Evolutionary conservation across 2,797 vertebrate genomes (phyloP).

Genomic region (Crenuchus spilurus): DNA sequence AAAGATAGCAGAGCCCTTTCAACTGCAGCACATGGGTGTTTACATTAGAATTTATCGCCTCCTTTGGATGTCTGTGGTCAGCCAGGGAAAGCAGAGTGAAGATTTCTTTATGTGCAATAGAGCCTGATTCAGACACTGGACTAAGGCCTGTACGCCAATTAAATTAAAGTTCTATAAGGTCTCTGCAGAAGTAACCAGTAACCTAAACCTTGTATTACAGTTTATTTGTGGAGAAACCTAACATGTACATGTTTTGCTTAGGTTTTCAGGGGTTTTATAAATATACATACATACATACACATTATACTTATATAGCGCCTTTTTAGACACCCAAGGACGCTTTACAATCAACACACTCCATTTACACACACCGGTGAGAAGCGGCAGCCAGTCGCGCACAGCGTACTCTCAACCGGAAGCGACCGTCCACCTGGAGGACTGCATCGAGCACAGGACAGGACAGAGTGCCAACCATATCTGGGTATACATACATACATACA

Average conservation of each 20-base stretch:
- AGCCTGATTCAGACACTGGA: slow-evolving; percentile 44
- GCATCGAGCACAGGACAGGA: too few species aligned
- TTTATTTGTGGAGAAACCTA: slow-evolving; percentile 63
- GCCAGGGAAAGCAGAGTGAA: slow-evolving; percentile 47
- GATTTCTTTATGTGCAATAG: slow-evolving; percentile 1
- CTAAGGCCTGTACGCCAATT: slow-evolving; percentile 11
- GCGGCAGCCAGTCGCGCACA: too few species aligned
- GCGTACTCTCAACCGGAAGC: too few species aligned
- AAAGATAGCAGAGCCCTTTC: slow-evolving; percentile 22
- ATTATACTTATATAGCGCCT: too few species aligned
- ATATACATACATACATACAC: too few species aligned
- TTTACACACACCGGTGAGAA: too few species aligned
- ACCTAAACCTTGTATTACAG: too few species aligned
- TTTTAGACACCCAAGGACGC: too few species aligned
- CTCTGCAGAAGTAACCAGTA: slow-evolving; percentile 38
- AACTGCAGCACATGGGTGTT: slow-evolving; percentile 21
- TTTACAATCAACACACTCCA: too few species aligned
- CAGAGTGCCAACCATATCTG: too few species aligned
- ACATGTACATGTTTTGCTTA: slow-evolving; percentile 64
- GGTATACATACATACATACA: too few species aligned
- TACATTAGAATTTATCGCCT: slow-evolving; percentile 39
- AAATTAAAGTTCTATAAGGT: slow-evolving; percentile 28
- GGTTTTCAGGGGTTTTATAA: slow-evolving; percentile 58
- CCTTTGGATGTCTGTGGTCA: slow-evolving; percentile 29
- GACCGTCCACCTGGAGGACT: too few species aligned